phyloP scores from a whole-genome alignment of 2,888 invertebrate genomes.

The Scaptomyza caliginosa region DNA sequence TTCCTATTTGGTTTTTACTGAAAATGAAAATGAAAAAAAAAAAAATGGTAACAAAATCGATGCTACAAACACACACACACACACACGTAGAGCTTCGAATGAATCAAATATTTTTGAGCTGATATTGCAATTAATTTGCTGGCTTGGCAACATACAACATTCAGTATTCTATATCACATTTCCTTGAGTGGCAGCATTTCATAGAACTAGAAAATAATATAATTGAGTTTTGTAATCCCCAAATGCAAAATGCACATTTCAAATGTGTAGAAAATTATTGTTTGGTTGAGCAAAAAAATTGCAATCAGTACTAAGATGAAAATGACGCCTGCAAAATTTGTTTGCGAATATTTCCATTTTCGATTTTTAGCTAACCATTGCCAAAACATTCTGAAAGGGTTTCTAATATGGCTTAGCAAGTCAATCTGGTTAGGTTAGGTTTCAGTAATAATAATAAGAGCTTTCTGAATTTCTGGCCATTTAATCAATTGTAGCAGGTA shows the following conservation, averaged over 20 bases:
- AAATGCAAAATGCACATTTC: constrained; percentile 27
- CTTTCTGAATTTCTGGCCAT: neutral
- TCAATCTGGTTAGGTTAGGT: neutral
- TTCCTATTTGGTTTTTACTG: constrained; percentile 1
- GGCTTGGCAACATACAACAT: constrained; percentile 9
- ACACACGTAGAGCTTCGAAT: neutral
- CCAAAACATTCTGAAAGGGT: neutral
- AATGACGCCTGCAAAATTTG: constrained; percentile 11
- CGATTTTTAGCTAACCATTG: constrained; percentile 1
- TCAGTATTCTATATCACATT: constrained; percentile 18
- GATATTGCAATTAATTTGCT: constrained; percentile 59
- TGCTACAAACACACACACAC: constrained; percentile 1
- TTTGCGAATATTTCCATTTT: too few relatives aligned
- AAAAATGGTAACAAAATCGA: constrained; percentile 27
- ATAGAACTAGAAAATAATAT: constrained; percentile 1
- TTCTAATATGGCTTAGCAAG: neutral
- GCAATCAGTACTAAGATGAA: neutral
- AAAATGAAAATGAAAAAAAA: too few relatives aligned
- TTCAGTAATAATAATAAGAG: neutral
- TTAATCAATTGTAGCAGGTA: neutral
- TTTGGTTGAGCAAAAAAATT: constrained; percentile 5
- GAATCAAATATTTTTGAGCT: constrained; percentile 35
- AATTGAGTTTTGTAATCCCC: constrained; percentile 17
- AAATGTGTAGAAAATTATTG: constrained; percentile 10
- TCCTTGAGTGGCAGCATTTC: constrained; percentile 27